Evolutionary conservation across 2,888 invertebrate species (phyloP).

Genomic region (Molanna angustata): DNA sequence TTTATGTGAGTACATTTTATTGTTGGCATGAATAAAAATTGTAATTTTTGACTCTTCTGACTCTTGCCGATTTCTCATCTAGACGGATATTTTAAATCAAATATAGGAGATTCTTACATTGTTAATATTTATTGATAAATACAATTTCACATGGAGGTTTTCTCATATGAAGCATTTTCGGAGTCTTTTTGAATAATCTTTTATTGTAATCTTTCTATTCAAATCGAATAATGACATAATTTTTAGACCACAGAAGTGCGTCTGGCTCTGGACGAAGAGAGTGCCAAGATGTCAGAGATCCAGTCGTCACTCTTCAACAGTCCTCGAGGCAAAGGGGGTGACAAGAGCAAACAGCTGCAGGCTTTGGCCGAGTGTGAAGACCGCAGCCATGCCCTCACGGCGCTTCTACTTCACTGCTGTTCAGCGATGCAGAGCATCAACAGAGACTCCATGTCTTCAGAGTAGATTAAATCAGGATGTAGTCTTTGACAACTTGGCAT

Average conservation of each 20-base stretch:
- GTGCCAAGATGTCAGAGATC: conserved; percentile 47
- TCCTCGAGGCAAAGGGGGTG: conserved; percentile 16
- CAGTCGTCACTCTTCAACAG: conserved; percentile 18
- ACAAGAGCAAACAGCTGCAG: conserved; percentile 20
- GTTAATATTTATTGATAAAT: too few species aligned
- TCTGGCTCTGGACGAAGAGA: conserved; percentile 45
- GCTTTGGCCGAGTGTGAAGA: conserved; percentile 68
- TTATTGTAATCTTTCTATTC: neutral
- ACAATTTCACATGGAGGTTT: too few species aligned
- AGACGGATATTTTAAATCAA: too few species aligned
- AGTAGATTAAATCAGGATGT: too few species aligned
- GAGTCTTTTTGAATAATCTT: neutral
- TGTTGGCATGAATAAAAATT: too few species aligned
- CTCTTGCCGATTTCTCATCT: too few species aligned
- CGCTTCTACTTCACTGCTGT: conserved; percentile 92
- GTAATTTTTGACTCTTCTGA: too few species aligned
- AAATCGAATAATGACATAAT: neutral
- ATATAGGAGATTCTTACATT: too few species aligned
- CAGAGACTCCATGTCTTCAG: conserved; percentile 20
- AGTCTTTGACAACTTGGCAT: too few species aligned
- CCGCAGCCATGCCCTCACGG: conserved; percentile 85
- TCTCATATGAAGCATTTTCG: too few species aligned
- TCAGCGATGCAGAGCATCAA: conserved; percentile 79
- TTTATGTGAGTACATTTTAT: too few species aligned
- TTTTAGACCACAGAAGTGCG: conserved; percentile 28